phyloP scores from a whole-genome alignment of 2,113 vertebrate species.

The Prunella fulvescens region DNA sequence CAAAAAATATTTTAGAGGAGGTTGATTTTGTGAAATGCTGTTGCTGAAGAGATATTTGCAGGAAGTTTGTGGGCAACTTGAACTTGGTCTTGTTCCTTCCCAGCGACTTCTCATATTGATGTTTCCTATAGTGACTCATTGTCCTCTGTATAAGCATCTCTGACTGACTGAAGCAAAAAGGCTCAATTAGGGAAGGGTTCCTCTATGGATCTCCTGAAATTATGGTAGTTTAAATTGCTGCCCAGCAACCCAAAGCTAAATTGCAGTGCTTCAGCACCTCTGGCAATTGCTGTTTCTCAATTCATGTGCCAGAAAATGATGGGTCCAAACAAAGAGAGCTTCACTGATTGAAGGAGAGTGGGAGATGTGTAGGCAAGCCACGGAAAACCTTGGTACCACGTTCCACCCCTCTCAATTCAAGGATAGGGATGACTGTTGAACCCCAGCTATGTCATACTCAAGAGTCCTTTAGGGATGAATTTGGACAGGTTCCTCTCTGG shows the following conservation, averaged over 20 bases:
- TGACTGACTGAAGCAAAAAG: not conserved
- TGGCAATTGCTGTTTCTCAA: conserved; percentile 1
- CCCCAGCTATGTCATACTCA: not conserved
- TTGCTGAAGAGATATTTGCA: not conserved
- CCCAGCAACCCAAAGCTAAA: conserved; percentile 35
- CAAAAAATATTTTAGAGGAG: not conserved
- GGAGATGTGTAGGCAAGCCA: not conserved
- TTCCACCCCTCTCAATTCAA: not conserved
- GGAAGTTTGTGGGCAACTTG: not conserved
- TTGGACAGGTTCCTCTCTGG: not conserved
- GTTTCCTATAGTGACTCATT: not conserved
- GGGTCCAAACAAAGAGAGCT: not conserved
- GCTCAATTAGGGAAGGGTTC: not conserved
- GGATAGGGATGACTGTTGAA: not conserved
- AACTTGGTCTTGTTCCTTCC: not conserved
- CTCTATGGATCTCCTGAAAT: conserved; percentile 10
- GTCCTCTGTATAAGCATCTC: not conserved
- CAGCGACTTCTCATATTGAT: not conserved
- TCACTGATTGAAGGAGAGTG: not conserved
- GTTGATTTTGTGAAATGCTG: not conserved
- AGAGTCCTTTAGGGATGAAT: not conserved
- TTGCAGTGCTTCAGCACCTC: not conserved
- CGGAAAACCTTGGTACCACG: not conserved
- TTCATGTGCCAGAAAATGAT: conserved; percentile 4
- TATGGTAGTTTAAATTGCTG: conserved; percentile 22